Percentiles rank a stretch among this genome's conserved stretches.
These are phyloP conservation scores for Ochlodes sylvanus DNA, from an alignment of 2,888 invertebrate genomes.

Conservation along the genomic window DNA sequence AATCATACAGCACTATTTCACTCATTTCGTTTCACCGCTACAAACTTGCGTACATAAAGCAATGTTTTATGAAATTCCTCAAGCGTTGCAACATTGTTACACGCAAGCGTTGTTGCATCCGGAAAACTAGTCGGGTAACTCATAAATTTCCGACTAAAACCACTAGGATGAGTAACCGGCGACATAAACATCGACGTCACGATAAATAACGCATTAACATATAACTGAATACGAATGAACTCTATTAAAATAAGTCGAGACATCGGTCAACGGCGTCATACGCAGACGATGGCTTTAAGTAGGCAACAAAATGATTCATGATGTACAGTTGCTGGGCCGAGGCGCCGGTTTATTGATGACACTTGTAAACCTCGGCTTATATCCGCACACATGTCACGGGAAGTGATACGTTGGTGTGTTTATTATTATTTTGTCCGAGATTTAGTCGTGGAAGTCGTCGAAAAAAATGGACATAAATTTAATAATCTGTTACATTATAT, in stretches of 20 bases:
- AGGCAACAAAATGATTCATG: constrained; percentile 58
- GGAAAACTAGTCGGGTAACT: constrained; percentile 28
- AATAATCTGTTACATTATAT: too few species aligned
- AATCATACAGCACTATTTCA: constrained; percentile 6
- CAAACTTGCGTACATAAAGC: constrained; percentile 9
- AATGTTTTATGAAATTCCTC: constrained; percentile 25
- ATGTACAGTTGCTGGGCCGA: constrained; percentile 43
- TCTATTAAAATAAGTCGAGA: constrained; percentile 45
- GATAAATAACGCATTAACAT: constrained; percentile 40
- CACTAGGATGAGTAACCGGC: constrained; percentile 19
- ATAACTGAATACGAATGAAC: constrained; percentile 38
- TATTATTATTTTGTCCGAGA: constrained; percentile 3
- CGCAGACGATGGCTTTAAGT: constrained; percentile 44
- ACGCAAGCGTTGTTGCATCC: constrained; percentile 27
- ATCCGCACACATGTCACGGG: constrained; percentile 29
- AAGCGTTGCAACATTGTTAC: constrained; percentile 29
- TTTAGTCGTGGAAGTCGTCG: background rate
- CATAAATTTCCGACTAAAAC: constrained; percentile 28
- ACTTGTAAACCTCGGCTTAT: constrained; percentile 37
- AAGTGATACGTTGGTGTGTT: constrained; percentile 19
- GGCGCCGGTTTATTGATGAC: constrained; percentile 49
- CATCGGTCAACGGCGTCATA: constrained; percentile 49
- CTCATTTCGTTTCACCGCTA: constrained; percentile 1
- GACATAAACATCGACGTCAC: constrained; percentile 25
- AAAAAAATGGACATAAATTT: too few species aligned